These are phyloP conservation scores for Orthonychiurus folsomi DNA, from an alignment of 2,888 invertebrate genomes.

Conservation along the genomic window DNA sequence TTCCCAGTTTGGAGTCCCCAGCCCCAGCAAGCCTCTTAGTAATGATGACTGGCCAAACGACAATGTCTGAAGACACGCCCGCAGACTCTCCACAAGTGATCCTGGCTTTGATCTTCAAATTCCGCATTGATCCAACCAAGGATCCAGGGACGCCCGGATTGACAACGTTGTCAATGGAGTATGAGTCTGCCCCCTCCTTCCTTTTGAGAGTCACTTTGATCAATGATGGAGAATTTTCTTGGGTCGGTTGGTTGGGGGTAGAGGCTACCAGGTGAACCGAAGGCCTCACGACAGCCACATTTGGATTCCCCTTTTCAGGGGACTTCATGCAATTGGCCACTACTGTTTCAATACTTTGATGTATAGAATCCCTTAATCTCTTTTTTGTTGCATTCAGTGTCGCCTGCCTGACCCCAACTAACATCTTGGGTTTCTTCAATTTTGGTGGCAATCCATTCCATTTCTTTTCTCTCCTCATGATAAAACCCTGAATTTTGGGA, in stretches of 20 bases:
- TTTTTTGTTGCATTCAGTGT: too few relatives aligned
- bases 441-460: not conserved
- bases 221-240: slow-evolving; percentile 32
- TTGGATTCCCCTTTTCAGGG: slow-evolving; percentile 9
- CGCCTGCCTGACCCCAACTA: too few relatives aligned
- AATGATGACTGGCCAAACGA: slow-evolving; percentile 28
- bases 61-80: slow-evolving; percentile 27
- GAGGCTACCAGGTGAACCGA: slow-evolving; percentile 37
- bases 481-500: not conserved
- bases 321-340: too few relatives aligned
- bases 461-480: not conserved
- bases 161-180: slow-evolving; percentile 25
- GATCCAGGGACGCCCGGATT: slow-evolving; percentile 1
- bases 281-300: slow-evolving; percentile 36
- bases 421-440: too few relatives aligned
- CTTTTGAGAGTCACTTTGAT: slow-evolving; percentile 27
- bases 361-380: too few relatives aligned
- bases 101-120: slow-evolving; percentile 32
- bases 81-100: slow-evolving; percentile 25
- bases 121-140: slow-evolving; percentile 11
- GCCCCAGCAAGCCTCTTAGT: slow-evolving; percentile 27
- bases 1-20: slow-evolving; percentile 15
- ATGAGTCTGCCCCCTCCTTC: slow-evolving; percentile 26
- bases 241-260: too few relatives aligned
- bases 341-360: too few relatives aligned